Conservation (phyloP, 2,888 invertebrate genomes). For the Thysanoteuthis rhombus region DNA sequence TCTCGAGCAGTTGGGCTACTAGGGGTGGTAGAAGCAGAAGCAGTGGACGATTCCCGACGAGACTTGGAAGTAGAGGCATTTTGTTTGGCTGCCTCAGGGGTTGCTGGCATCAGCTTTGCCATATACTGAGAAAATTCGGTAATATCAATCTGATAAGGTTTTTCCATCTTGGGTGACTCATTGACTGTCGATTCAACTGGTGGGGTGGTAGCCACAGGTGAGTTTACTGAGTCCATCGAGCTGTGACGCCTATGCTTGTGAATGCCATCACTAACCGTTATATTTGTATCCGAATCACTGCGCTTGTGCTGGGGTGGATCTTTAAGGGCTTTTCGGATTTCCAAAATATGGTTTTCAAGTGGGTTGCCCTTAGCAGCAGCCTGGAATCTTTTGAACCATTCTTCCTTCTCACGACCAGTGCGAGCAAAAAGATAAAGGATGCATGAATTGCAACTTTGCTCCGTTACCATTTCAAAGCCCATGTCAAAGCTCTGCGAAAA, state of each 20-base stretch:
- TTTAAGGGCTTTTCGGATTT: conserved; percentile 46
- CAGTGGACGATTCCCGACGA: conserved; percentile 13
- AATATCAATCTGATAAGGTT: conserved; percentile 39
- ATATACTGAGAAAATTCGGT: conserved; percentile 60
- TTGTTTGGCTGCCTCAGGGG: conserved; percentile 35
- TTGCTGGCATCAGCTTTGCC: conserved; percentile 60
- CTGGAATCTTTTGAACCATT: conserved; percentile 77
- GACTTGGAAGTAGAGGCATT: conserved; percentile 43
- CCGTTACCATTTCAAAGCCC: conserved; percentile 52
- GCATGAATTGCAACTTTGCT: conserved; percentile 48
- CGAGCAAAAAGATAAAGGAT: conserved; percentile 78
- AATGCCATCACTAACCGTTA: conserved; percentile 35
- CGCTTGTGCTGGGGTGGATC: conserved; percentile 32
- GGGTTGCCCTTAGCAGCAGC: conserved; percentile 59
- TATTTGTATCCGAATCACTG: conserved; percentile 32
- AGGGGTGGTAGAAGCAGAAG: conserved; percentile 32
- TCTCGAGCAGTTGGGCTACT: conserved; percentile 34
- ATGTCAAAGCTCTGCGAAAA: conserved; percentile 40
- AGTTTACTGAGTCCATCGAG: conserved; percentile 50
- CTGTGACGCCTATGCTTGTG: conserved; percentile 48
- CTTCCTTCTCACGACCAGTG: conserved; percentile 89
- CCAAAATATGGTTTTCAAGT: conserved; percentile 49
- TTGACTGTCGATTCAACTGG: neutral
- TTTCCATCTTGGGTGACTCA: conserved; percentile 27
- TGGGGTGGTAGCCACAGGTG: conserved; percentile 37